Base-by-base conservation (phyloP, 2,888 invertebrate species). In the Melikaiella ostensackeni region DNA sequence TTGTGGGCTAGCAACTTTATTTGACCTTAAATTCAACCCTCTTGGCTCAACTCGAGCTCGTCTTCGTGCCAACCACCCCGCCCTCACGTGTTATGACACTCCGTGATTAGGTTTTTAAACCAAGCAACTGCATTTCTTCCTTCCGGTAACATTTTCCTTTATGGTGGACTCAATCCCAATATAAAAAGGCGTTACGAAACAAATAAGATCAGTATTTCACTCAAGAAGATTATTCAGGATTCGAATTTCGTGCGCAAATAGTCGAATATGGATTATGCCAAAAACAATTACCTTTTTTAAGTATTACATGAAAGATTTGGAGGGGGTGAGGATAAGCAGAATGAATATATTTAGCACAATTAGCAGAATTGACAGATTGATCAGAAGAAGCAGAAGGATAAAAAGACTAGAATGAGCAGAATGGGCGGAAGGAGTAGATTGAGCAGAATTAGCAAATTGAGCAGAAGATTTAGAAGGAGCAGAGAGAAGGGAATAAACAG, bases 11-110 rank as follows among this genome's bases (percentile, higher is more conserved):
- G 81, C 81, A 84, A 87, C 85, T 89, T 89, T 87, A 87, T 88
- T 85, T 84, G 84, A 79, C 84, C 87, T 88, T 88, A 89, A 88
- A 87, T 89, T 85, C 86, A 83, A 83, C 83, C 84, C 84, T 85
- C 85, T 89, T 88, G 88, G 88, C 88, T 70, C 77, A 42, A 74
- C 74, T 79, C 75, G 76, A 76, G 79, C 79, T 75, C 76, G 76
- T 62, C 38, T 82, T 78, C 21, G 79, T 82, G 80, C 81, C 81
- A 82, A 75, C 64, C 70, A 46, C 59, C 64, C 74, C 75, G 64
- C 62, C 74, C 79, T 66, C 55, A 75, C 70, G 30, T 38, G 64
- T 74, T 75, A 74, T 70, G 70, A 70, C 50, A 50, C 50, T 70
- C 50, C 70, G 77, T 62, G 62, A 57, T 70, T 70, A 70, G 70